phyloP scores from a whole-genome alignment of 2,797 vertebrate species.

The Poecilia velifera region DNA sequence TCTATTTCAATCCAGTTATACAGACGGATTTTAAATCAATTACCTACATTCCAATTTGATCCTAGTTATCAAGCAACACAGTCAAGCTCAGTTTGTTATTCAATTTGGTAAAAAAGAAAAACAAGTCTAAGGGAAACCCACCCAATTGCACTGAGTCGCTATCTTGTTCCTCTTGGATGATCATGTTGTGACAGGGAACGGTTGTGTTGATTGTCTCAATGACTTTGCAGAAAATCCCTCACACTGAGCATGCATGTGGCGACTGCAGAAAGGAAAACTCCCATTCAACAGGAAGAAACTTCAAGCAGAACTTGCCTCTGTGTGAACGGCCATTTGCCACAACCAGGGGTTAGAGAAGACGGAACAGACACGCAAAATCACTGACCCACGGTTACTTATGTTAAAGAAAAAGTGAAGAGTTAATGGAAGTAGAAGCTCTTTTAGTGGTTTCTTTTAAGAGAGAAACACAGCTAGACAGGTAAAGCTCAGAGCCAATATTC shows the following conservation, averaged over 20 bases:
- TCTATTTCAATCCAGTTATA: background rate
- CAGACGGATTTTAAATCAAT: background rate
- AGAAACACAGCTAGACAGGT: background rate
- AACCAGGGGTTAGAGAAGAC: background rate
- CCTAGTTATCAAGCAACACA: background rate
- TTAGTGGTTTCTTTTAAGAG: background rate
- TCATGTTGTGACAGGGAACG: background rate
- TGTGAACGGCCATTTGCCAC: background rate
- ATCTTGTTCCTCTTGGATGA: background rate
- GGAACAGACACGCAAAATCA: background rate
- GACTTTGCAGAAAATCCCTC: background rate
- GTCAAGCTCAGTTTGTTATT: background rate
- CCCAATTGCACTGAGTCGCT: background rate
- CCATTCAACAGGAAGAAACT: background rate
- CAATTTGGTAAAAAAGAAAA: background rate
- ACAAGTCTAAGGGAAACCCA: background rate
- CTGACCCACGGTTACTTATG: background rate
- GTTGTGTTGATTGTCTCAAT: background rate
- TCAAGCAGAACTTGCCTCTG: background rate
- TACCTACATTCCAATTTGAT: background rate
- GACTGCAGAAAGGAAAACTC: background rate
- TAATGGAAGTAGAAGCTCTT: background rate
- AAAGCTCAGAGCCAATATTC: background rate
- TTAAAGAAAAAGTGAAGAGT: background rate
- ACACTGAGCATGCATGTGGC: background rate